These are phyloP conservation scores for Acropternis orthonyx DNA, from an alignment of 2,797 vertebrate genomes.

Conservation along the genomic window DNA sequence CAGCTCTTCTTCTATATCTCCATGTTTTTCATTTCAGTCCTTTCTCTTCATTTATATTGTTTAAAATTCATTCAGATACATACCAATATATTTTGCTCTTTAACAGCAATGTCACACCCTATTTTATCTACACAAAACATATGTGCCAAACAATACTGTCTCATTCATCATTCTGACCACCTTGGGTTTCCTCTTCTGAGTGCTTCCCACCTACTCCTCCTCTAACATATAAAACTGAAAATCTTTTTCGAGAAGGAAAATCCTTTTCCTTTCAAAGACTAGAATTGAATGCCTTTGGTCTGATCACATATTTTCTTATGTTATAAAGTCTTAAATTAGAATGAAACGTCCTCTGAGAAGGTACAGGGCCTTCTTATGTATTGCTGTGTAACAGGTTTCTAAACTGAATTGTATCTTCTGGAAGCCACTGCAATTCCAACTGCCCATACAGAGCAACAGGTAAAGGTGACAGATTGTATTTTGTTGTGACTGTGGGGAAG, in stretches of 20 bases:
- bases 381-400: neutral
- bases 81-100: neutral
- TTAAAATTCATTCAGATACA: neutral
- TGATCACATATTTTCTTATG: neutral
- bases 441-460: neutral
- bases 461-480: neutral
- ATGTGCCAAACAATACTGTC: neutral
- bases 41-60: neutral
- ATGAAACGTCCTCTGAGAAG: neutral
- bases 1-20: neutral
- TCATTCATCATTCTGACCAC: neutral
- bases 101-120: neutral
- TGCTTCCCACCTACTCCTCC: neutral
- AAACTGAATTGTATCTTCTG: neutral
- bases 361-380: neutral
- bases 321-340: neutral
- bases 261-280: neutral
- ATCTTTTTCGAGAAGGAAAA: neutral
- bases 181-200: neutral
- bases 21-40: neutral
- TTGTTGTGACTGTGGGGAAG: neutral
- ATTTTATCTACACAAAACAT: neutral
- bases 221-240: neutral
- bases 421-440: neutral
- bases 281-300: neutral